Base-by-base conservation (phyloP, 1,140 invertebrate genomes). In the Cherax quadricarinatus region DNA sequence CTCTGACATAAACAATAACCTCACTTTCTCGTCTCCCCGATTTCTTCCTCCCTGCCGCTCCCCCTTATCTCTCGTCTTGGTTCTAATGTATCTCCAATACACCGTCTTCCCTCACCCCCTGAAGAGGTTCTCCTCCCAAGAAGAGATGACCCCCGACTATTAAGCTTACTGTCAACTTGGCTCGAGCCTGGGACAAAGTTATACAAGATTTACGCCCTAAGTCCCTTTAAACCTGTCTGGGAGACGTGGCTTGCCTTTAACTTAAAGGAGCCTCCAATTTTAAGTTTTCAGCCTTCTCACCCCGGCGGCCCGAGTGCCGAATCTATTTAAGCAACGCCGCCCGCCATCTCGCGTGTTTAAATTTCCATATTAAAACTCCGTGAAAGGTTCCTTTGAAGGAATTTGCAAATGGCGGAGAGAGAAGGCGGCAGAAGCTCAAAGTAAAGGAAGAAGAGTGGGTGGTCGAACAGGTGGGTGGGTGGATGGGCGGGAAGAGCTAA, bases 311-410 rank as follows among this genome's bases (percentile, higher is more conserved):
- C 21, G 70, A 75, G 70, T 75, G 24, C 70, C 70, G 70, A 75
- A 75, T 75, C 70, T 75, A 75, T 75, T 75, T 75, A 75, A 75
- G 70, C 70, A 75, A 75, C 70, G 70, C 70, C n/a, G n/a, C 70
- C n/a, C 70, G 70, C 70, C 70, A 75, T 75, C 70, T 75, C 70
- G 21, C 70, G 70, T 75, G 70, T 75, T 81, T 49, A 81, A 57
- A 81, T 81, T 81, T 81, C 79, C 79, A 81, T 81, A 81, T 81
- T 81, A 81, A 81, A 81, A 81, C 79, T 75, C 70, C n/a, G 70
- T 30, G 70, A 75, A 75, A 75, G 70, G 70, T 24, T 75, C 24
- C 66, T 75, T 75, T 75, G 70, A 75, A 30, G 70, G 70, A 75
- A 75, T 75, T 75, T 75, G 70, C 70, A 75, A 75, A 75, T 75